Evolutionary conservation across 2,888 invertebrate genomes (phyloP).

Genomic region (Ganaspis brasiliensis): DNA sequence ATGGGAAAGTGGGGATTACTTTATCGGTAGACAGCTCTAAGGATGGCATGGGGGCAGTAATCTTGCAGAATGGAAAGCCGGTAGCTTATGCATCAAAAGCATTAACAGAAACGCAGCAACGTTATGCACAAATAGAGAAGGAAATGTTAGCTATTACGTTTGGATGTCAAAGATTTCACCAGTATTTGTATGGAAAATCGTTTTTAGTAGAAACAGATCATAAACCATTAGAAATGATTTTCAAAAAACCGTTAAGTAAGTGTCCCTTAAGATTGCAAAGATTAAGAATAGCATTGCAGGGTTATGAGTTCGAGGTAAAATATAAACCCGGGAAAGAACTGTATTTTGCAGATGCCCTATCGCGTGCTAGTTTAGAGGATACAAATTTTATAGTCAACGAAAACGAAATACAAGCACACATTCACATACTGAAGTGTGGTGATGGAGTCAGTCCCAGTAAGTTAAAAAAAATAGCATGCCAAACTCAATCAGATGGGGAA

Average conservation of each 20-base stretch:
- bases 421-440: background rate
- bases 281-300: constrained; percentile 46
- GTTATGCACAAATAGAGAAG: constrained; percentile 67
- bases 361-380: constrained; percentile 56
- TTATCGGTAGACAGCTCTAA: constrained; percentile 54
- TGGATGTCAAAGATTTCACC: constrained; percentile 58
- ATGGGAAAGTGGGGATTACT: constrained; percentile 41
- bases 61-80: constrained; percentile 64
- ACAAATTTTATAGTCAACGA: constrained; percentile 29
- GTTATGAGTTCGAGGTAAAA: constrained; percentile 50
- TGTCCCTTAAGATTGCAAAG: constrained; percentile 46
- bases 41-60: constrained; percentile 54
- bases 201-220: constrained; percentile 54
- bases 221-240: constrained; percentile 61
- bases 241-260: constrained; percentile 63
- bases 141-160: constrained; percentile 51
- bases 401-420: constrained; percentile 46
- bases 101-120: constrained; percentile 62
- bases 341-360: constrained; percentile 69
- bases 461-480: constrained; percentile 31
- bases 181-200: constrained; percentile 51
- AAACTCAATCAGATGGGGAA: constrained; percentile 57
- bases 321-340: constrained; percentile 67
- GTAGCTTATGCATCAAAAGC: constrained; percentile 65
- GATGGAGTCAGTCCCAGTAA: constrained; percentile 35